Evolutionary conservation across 2,113 vertebrate genomes (phyloP), one percentile per base, ranked within the genome.

Genomic region (Syngnathus floridae): DNA sequence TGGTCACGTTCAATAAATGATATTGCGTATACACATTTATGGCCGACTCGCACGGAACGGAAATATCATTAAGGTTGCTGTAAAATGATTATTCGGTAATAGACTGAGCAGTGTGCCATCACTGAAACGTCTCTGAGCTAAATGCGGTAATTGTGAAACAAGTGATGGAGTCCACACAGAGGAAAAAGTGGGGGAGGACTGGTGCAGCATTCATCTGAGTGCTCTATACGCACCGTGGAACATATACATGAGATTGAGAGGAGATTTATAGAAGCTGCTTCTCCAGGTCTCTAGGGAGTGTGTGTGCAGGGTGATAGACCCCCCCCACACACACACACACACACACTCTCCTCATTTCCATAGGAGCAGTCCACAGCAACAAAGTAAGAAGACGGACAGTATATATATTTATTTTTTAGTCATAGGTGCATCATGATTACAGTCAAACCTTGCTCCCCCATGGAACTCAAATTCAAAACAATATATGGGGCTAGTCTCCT

Each of bases 271-370:
- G 66, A 76, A 69, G 78, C 79, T 64, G 72, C 77, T 73, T 80
- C 76, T 80, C 60, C 64, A 38, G 61, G 78, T 84, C 78, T 85
- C 83, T 76, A 48, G 77, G 72, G 81, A 85, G 78, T 12, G 73
- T 82, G 89, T 90, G 88, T 80, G 75, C 79, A 70, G 61, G 70
- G 75, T 75, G 67, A 85, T 67, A 72, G 78, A 81, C 66, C 10
- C 14, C 55, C 82, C 73, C 69, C 69, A n/a, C 75, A 67, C 9
- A 9, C 13, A 21, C 80, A 72, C 70, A 67, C 67, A 7, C 8
- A 13, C 31, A 81, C 73, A 69, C 69, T 22, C 22, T 22, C 22
- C 75, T 67, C 7, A 77, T 89, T 89, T 86, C 87, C 82, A 89
- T 87, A 87, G 87, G 84, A 87, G 85, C 83, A 65, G 49, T 62